Base-by-base conservation (phyloP, 1,140 invertebrate genomes). In the Tetragonula clypearis region DNA sequence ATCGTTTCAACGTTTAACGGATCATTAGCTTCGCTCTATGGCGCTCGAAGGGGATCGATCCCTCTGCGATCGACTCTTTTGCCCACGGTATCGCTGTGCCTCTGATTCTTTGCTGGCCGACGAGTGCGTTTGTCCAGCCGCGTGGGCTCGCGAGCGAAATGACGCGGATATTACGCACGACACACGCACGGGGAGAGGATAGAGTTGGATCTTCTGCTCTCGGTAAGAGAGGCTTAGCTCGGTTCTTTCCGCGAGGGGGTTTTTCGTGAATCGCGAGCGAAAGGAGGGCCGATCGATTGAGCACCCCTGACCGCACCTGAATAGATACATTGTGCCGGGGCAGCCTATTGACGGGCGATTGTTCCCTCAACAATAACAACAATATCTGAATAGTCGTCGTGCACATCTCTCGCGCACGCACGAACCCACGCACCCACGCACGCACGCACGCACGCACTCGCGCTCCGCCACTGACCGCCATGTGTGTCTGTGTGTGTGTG, bases 341-440 rank as follows among this genome's bases (percentile, higher is more conserved):
- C 93, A 92, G 92, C 92, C 94, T 94, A 95, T 95, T 95, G 93
- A 95, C 92, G 94, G 93, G 88, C 93, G 93, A 95, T 95, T 95
- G 94, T 95, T 95, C 94, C 89, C 93, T 92, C 90, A 94, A 95
- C 94, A 94, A 95, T 95, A 95, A 95, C 94, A 94, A 94, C 94
- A 95, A 94, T 95, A 95, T 95, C 93, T 94, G 93, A 95, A 95
- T 94, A 94, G 94, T 94, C 89, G 91, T 90, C 91, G 86, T 90
- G 93, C 92, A 92, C 92, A 94, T 94, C 94, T 94, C 93, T 89
- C 91, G 88, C 92, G 88, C 90, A 88, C 92, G 89, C 93, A 90
- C 88, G 87, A 87, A 92, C 90, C 80, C 90, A 89, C 88, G 71
- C 87, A 85, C 84, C 72, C 87, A 83, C 87, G 69, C 84, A 85